Base-by-base conservation (phyloP, 2,888 invertebrate species). In the Trissolcus japonicus region DNA sequence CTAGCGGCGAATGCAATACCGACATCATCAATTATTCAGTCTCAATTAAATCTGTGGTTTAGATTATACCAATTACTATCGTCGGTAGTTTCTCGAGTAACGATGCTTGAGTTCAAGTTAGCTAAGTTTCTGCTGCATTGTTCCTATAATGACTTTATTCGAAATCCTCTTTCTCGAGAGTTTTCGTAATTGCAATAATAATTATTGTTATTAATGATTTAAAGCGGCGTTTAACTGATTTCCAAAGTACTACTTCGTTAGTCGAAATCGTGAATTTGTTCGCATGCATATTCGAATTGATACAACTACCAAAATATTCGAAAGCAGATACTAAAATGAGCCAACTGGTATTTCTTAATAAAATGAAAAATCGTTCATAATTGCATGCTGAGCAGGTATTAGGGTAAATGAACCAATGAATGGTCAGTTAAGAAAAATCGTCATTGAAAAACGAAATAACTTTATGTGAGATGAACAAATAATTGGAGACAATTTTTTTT, bases 11-110 rank as follows among this genome's bases (percentile, higher is more conserved):
- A 59, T 48, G 61, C 74, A 69, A 69, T 78, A 60, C 14, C 68
- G 66, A 69, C 62, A 73, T 75, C 80, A 77, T 83, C 80, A 80
- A 83, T 83, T 83, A 83, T 82, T 82, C 83, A 76, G 69, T 78
- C 79, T 76, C 82, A 80, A 83, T 83, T 84, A 82, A 82, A 80
- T 79, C 78, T 74, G 63, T 63, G 65, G 73, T 77, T 80, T 78
- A 80, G 81, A 81, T 78, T 80, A 80, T 80, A 80, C 69, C 80
- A 82, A 81, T 82, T 82, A 80, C 66, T 61, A 68, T 78, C 66
- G 63, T 35, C 65, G 50, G 73, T 65, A 76, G 74, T 71, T 76
- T 74, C 76, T 56, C 76, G 59, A 73, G 72, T 75, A 74, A 71
- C 71, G 74, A 60, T 41, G 76, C 73, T 78, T 56, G 65, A 74